phyloP scores from a whole-genome alignment of 2,888 invertebrate species.

The Drosophila cognata region DNA sequence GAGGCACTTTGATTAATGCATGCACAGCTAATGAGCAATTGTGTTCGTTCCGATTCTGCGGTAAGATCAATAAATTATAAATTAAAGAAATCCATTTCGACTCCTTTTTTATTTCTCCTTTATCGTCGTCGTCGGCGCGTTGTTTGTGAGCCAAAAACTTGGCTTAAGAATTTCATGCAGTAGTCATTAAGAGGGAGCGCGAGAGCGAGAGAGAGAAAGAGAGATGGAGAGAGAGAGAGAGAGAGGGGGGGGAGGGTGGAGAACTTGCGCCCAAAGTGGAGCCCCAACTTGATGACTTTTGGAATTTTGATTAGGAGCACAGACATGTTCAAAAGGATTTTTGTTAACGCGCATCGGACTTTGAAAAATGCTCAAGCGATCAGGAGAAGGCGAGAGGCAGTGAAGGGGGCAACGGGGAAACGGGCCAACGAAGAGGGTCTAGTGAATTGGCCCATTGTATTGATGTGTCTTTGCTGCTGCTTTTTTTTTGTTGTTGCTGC shows the following conservation, averaged over 20 bases:
- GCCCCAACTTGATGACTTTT: constrained; percentile 73
- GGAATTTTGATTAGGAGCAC: constrained; percentile 81
- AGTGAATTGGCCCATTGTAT: constrained; percentile 68
- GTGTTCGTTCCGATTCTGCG: constrained; percentile 64
- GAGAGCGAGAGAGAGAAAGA: background rate
- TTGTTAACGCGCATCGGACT: constrained; percentile 79
- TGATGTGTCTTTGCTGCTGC: constrained; percentile 64
- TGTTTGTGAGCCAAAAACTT: constrained; percentile 64
- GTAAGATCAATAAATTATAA: constrained; percentile 80
- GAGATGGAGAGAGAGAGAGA: background rate
- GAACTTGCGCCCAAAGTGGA: constrained; percentile 44
- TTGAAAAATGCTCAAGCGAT: constrained; percentile 66
- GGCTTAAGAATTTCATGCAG: constrained; percentile 75
- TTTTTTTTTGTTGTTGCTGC: constrained; percentile 35
- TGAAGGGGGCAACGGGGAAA: background rate
- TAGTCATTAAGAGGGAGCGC: constrained; percentile 66
- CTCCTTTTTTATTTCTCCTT: constrained; percentile 27
- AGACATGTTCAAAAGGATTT: constrained; percentile 80
- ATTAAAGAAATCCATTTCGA: constrained; percentile 80
- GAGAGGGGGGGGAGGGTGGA: constrained; percentile 1
- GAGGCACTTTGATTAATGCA: constrained; percentile 71
- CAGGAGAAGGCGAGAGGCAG: background rate
- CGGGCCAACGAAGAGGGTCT: background rate
- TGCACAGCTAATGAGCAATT: constrained; percentile 76
- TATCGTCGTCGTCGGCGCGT: constrained; percentile 33